These are phyloP conservation scores for Xenentodon cancila DNA, from an alignment of 2,797 vertebrate species.

Conservation along the genomic window DNA sequence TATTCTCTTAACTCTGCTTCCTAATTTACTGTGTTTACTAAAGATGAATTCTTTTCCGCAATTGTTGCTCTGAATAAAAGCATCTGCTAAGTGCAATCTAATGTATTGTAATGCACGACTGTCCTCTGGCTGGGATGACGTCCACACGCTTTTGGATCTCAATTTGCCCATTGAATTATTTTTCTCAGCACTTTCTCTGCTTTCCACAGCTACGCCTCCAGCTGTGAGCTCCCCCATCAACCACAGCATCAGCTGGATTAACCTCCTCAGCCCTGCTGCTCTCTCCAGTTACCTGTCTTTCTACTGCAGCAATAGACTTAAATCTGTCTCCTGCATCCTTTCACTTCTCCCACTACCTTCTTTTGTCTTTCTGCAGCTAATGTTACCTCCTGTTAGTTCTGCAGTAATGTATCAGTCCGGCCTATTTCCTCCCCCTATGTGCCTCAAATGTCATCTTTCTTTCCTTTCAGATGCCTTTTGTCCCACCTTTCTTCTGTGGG, in stretches of 20 bases:
- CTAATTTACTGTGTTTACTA: too few species aligned
- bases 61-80: too few species aligned
- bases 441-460: conserved; percentile 62
- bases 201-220: conserved; percentile 35
- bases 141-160: conserved; percentile 5
- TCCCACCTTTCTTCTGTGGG: conserved; percentile 54
- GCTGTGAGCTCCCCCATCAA: conserved; percentile 45
- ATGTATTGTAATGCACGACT: too few species aligned
- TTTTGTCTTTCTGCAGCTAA: conserved; percentile 34
- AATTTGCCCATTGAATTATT: conserved; percentile 31
- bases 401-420: conserved; percentile 20
- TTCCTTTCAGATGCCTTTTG: conserved; percentile 61
- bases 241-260: conserved; percentile 63
- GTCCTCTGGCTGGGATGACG: conserved; percentile 14
- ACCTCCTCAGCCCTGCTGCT: conserved; percentile 45
- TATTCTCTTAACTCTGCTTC: too few species aligned
- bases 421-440: conserved; percentile 16
- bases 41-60: too few species aligned
- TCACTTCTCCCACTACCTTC: conserved; percentile 10
- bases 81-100: too few species aligned
- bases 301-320: conserved; percentile 41
- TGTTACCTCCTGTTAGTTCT: conserved; percentile 53
- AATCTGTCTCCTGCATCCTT: conserved; percentile 29
- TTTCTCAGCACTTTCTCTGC: conserved; percentile 42
- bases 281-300: conserved; percentile 33